Percentiles rank a stretch among this genome's conserved stretches.
Conservation (phyloP, 2,888 invertebrate genomes). For the Ornithoptera priamus region DNA sequence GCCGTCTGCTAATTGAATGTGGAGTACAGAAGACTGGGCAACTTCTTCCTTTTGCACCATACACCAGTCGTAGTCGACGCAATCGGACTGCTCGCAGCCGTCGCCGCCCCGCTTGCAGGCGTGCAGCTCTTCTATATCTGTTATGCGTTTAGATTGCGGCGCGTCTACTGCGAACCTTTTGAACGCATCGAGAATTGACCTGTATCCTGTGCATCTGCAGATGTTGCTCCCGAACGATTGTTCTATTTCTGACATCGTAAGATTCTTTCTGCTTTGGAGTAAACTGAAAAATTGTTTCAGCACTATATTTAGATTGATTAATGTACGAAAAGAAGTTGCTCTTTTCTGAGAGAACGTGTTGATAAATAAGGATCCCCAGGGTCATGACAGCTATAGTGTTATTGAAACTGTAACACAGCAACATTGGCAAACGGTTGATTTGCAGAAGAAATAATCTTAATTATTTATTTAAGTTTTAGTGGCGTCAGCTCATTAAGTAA, state of each 20-base stretch:
- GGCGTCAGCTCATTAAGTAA: too few relatives aligned
- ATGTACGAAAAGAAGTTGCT: neutral
- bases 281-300: constrained; percentile 41
- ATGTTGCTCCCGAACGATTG: constrained; percentile 87
- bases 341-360: neutral
- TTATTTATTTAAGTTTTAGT: too few relatives aligned
- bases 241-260: constrained; percentile 84
- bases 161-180: constrained; percentile 85
- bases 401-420: too few relatives aligned
- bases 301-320: constrained; percentile 3
- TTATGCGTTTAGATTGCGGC: constrained; percentile 60
- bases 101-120: constrained; percentile 40
- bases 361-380: too few relatives aligned
- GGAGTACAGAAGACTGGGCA: constrained; percentile 23
- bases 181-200: constrained; percentile 88
- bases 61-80: constrained; percentile 46
- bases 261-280: constrained; percentile 42
- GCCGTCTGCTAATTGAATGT: constrained; percentile 58
- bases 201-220: constrained; percentile 90
- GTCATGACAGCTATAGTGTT: too few relatives aligned
- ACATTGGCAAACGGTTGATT: too few relatives aligned
- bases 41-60: constrained; percentile 38
- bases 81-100: constrained; percentile 32
- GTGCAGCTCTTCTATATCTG: constrained; percentile 54
- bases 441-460: too few relatives aligned